phyloP scores from a whole-genome alignment of 1,140 invertebrate genomes.

The Bathynomus jamesi region DNA sequence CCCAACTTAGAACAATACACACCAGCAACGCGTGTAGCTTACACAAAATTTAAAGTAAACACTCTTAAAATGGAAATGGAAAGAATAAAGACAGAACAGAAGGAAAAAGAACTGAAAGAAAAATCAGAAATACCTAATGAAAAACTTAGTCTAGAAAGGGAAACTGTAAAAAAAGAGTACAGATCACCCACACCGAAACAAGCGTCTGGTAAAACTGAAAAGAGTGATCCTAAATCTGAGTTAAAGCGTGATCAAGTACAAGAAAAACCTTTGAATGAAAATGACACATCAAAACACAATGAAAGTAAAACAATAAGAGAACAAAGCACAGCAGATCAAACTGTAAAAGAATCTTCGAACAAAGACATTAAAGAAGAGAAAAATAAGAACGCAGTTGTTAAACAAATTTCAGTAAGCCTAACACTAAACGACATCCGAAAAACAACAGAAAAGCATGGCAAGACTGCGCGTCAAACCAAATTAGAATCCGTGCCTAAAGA shows the following conservation, averaged over 20 bases:
- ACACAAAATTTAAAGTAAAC: constrained; percentile 38
- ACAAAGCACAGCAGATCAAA: not conserved
- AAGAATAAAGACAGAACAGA: constrained; percentile 11
- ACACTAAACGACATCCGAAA: not conserved
- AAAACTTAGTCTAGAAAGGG: constrained; percentile 8
- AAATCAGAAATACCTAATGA: constrained; percentile 18
- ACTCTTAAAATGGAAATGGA: constrained; percentile 30
- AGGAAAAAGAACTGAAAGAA: constrained; percentile 15
- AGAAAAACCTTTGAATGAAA: not conserved
- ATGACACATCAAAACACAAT: not conserved
- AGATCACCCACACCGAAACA: not conserved
- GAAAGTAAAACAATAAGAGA: not conserved
- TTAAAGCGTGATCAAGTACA: not conserved
- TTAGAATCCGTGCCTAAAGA: not conserved
- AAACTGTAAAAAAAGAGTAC: not conserved
- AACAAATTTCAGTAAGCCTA: not conserved
- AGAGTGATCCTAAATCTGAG: constrained; percentile 1
- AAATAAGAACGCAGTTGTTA: not conserved
- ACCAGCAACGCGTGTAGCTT: constrained; percentile 34
- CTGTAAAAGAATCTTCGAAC: not conserved
- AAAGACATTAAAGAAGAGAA: not conserved
- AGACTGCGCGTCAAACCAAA: not conserved
- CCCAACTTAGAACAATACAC: constrained; percentile 29
- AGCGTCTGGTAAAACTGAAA: not conserved
- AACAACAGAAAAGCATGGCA: not conserved